Percentiles rank a stretch among this genome's conserved stretches.
These are phyloP conservation scores for Pipistrellus kuhlii DNA, from an alignment of 2,797 vertebrate genomes.

Conservation along the genomic window DNA sequence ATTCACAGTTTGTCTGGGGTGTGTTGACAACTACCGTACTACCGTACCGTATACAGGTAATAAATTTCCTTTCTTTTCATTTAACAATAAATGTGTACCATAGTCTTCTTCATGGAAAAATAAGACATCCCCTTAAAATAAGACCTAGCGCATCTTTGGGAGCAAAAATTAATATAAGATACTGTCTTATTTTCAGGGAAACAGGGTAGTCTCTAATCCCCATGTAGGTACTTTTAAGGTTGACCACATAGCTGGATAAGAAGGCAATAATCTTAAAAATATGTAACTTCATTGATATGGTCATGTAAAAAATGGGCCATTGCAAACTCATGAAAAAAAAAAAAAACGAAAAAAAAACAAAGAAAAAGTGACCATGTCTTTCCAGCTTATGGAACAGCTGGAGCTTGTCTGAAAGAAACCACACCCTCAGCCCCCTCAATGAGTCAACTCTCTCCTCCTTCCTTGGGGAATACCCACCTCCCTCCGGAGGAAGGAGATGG, in stretches of 20 bases:
- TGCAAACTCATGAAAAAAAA: not conserved
- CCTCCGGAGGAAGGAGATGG: conserved; percentile 51
- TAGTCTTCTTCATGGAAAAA: too few relatives aligned
- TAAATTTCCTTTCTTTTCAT: too few relatives aligned
- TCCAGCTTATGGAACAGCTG: conserved; percentile 40
- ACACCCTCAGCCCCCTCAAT: conserved; percentile 62
- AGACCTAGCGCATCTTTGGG: too few relatives aligned
- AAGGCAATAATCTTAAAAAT: conserved; percentile 1
- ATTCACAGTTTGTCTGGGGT: too few relatives aligned
- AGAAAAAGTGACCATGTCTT: conserved; percentile 50
- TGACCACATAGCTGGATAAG: not conserved
- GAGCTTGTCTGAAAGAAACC: conserved; percentile 50
- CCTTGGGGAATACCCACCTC: conserved; percentile 51
- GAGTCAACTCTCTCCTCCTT: conserved; percentile 60
- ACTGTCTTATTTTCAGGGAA: too few relatives aligned
- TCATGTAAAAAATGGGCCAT: not conserved
- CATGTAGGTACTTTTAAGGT: not conserved
- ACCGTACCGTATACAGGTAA: too few relatives aligned
- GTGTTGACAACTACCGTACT: too few relatives aligned
- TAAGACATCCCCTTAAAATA: too few relatives aligned
- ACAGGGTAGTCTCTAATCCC: not conserved
- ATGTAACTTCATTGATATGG: not conserved
- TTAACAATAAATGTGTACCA: too few relatives aligned
- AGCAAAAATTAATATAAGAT: too few relatives aligned
- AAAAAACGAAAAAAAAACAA: conserved; percentile 60